Base-by-base conservation (phyloP, 2,113 vertebrate species). In the Chrysochloris asiatica region DNA sequence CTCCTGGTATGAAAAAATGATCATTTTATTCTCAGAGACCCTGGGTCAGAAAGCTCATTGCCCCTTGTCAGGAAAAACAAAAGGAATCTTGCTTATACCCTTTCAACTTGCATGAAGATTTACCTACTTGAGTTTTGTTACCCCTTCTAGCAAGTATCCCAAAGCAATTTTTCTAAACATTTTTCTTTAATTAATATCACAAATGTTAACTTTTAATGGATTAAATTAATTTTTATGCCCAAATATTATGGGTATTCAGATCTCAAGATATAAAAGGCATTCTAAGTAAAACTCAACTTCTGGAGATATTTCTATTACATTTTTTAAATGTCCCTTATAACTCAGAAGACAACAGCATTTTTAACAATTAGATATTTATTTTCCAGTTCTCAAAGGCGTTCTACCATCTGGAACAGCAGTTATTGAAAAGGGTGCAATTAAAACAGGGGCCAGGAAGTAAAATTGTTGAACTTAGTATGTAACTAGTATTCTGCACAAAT, bases 281-380 rank as follows among this genome's bases (percentile, higher is more conserved):
- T 86, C 87, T 72, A 89, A 83, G 61, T 86, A 84, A 89, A 83
- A 43, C 50, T 77, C n/a, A 83, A 43, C 28, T 50, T 76, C 30
- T 6, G 8, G 8, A 84, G 30, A n/a, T 56, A 88, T 81, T 87
- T 43, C 11, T 82, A 71, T 36, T 81, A 11, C 77, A 73, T 48
- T 81, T 67, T 94, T 84, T 48, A 83, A 92, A 8, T 21, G 43
- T 47, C 7, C 33, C 19, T 78, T 80, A 84, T 11, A 81, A 83
- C n/a, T n/a, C 5, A 75, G 48, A 88, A 61, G 16, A 63, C 30
- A 83, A 30, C 24, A 63, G 33, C n/a, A 67, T 75, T 82, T 89
- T 8, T 79, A 90, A 41, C 21, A n/a, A 61, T 43, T 78, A 83
- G 28, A 69, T 1, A 24, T 38, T 0, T 48, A 21, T 71, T 26